These are phyloP conservation scores for Julus scanicus DNA, from an alignment of 2,888 invertebrate genomes.

Conservation along the genomic window DNA sequence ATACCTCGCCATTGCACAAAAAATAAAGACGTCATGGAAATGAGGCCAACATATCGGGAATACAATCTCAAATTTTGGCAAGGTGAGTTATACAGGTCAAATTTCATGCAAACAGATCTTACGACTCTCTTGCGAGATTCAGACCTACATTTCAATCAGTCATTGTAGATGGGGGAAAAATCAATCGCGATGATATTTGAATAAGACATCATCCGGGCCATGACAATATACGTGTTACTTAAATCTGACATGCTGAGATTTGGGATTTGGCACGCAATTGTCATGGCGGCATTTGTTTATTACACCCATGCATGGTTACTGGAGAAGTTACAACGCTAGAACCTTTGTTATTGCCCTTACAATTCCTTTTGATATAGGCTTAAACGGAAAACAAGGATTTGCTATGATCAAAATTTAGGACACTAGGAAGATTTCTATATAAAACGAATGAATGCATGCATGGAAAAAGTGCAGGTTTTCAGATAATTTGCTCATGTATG, in stretches of 20 bases:
- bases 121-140: not conserved
- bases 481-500: no score
- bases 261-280: not conserved
- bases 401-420: no score
- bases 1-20: not conserved
- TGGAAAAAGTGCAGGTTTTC: no score
- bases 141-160: not conserved
- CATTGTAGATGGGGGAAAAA: not conserved
- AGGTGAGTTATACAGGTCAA: not conserved
- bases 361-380: no score
- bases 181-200: conserved; percentile 27
- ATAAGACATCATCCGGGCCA: conserved; percentile 21
- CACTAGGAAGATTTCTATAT: no score
- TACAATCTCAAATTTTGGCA: conserved; percentile 21
- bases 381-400: no score
- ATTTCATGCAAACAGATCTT: not conserved
- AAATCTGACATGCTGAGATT: conserved; percentile 12
- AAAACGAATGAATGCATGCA: no score
- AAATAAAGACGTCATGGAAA: not conserved
- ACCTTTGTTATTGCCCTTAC: not conserved
- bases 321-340: not conserved
- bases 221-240: conserved; percentile 7
- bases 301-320: conserved; percentile 14
- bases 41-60: not conserved
- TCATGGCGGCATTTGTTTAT: not conserved